These are phyloP conservation scores for Cervus canadensis DNA, from an alignment of 2,113 vertebrate species.

Conservation along the genomic window DNA sequence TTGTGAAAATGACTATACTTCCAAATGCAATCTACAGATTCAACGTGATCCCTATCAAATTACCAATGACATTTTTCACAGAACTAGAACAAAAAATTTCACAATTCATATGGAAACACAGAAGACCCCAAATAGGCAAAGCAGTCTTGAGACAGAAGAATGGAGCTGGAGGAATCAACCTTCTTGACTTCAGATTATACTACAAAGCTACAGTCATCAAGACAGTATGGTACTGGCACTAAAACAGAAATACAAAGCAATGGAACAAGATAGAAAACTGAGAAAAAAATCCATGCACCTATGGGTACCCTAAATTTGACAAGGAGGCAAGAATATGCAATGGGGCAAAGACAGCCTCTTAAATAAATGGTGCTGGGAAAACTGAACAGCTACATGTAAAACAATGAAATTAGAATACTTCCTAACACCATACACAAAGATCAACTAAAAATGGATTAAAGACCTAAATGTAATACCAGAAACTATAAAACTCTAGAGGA, in stretches of 20 bases:
- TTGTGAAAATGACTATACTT: not conserved
- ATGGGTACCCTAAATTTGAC: not conserved
- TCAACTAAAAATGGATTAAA: not conserved
- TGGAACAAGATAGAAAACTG: not conserved
- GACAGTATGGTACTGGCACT: not conserved
- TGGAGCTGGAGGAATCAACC: not conserved
- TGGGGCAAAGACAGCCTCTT: not conserved
- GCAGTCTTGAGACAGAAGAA: not conserved
- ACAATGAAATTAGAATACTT: not conserved
- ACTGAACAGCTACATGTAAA: not conserved
- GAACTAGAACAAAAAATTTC: not conserved
- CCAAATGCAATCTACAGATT: not conserved
- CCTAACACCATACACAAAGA: not conserved
- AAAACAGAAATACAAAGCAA: not conserved
- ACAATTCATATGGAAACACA: not conserved
- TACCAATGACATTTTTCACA: not conserved
- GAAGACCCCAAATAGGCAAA: not conserved
- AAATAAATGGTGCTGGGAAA: not conserved
- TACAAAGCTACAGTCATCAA: not conserved
- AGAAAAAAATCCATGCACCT: not conserved
- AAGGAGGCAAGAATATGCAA: not conserved
- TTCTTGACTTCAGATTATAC: not conserved
- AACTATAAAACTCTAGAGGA: not conserved
- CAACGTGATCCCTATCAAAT: not conserved
- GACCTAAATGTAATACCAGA: not conserved